Evolutionary conservation across 2,113 vertebrate species (phyloP), one percentile per base, ranked within the genome.

Genomic region (Toxostoma redivivum): DNA sequence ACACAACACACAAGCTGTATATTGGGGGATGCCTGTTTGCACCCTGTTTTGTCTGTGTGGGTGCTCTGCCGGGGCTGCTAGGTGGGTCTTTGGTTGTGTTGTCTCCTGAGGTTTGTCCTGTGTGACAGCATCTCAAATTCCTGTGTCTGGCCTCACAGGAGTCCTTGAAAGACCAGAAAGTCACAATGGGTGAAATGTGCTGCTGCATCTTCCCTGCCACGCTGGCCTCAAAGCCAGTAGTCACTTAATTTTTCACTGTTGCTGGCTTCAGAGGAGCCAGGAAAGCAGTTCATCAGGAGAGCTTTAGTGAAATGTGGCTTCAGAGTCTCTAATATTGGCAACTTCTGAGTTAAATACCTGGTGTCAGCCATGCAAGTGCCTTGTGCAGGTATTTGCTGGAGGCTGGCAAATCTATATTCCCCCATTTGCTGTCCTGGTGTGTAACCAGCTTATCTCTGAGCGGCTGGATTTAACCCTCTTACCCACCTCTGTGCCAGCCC

Each of bases 361-460:
- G 31, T 77, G 72, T 69, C 40, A 64, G 31, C 72, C 25, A 8
- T 30, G 54, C 56, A 33, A 38, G 23, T 56, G 45, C 42, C 53
- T 77, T 42, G 30, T 57, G 60, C 35, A 5, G 3, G 20, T 38
- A 6, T 84, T 71, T 84, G 12, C 66, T 69, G 54, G 78, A 25
- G 73, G 28, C 16, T 91, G 73, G 67, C 45, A 83, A 56, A 73
- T 22, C 5, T 10, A 17, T 56, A 1, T 57, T 76, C 6, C 1
- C 1, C 44, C 12, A 0, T 78, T 71, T 85, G 31, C 78, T 91
- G 62, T 27, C 65, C 79, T 87, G 27, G 13, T 81, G 13, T 82
- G 56, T 91, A 73, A 88, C 79, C 81, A 82, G 38, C 48, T 93
- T 82, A 72, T 61, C 71, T 81, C 38, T 78, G 50, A 92, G 76